Base-by-base conservation (phyloP, 2,888 invertebrate species). In the Heliconius erato region DNA sequence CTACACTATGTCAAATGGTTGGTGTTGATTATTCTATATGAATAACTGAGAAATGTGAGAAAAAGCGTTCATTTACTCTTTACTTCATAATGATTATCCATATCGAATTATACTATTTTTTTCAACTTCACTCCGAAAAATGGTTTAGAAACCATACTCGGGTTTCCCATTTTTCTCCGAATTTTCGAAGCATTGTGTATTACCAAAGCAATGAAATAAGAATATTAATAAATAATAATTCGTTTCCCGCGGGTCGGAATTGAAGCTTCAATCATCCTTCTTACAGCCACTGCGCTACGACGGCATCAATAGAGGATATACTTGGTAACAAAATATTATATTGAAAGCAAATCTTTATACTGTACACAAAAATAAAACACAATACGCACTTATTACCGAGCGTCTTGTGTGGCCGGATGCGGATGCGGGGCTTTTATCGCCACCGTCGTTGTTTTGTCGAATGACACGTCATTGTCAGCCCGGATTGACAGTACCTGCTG, bases 401-500 rank as follows among this genome's bases (percentile, higher is more conserved):
- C 93, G 89, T 91, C 92, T 91, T 94, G 94, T 92, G 94, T 87
- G 88, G 86, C 87, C 91, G 94, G 94, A 94, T 91, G 85, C 93
- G 94, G 94, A 94, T 90, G 94, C 91, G 91, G 90, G 88, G 87
- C 90, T 89, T 91, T 92, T 91, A 92, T 92, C 93, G 92, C 89
- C 84, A 87, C 87, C 88, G 89, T 87, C 88, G 89, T 91, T 90
- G 91, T 92, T 86, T 88, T 86, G 89, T 88, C 90, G 87, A 89
- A 85, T 88, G 91, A 90, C 88, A 86, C 80, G 86, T 86, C 87
- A 89, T 54, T 86, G 88, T 83, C 80, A 54, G 54, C 54, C 54
- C 54, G 89, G 87, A 88, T 84, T 81, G 89, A 87, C 88, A 83
- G 85, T 84, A 28, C 86, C 82, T 85, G 83, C 84, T 83, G 86